Base-by-base conservation (phyloP, 2,113 vertebrate species). In the Xenotilapia caudafasciata region DNA sequence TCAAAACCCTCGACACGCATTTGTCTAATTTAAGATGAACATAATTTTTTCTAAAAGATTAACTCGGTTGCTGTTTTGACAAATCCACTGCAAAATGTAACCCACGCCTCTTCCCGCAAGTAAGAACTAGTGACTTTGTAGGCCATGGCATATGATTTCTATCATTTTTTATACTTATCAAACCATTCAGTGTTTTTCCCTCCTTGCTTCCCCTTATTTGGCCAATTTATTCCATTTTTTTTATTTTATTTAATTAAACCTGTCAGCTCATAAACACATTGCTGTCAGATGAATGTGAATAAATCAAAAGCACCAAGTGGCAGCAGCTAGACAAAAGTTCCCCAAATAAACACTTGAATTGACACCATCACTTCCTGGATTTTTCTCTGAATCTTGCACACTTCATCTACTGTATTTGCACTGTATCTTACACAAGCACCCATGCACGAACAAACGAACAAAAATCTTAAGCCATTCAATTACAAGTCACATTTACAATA, bases 381-480 rank as follows among this genome's bases (percentile, higher is more conserved):
- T 87, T 77, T 80, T 82, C 86, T 83, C 73, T 38, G 49, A 84
- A 75, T 77, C 47, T 85, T 23, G 21, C 55, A 31, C 60, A 45
- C 55, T 13, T 14, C 68, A 11, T 28, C 68, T 47, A 11, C 31
- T 3, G 31, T 11, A 62, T 17, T 42, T 73, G 65, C 40, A 75
- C 14, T 7, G 21, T 0, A 5, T 26, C 68, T 17, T 28, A 19
- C 42, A 49, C 42, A 19, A 11, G 23, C 23, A 75, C 23, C 14
- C 40, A 28, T 4, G 14, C 62, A 49, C 23, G 55, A 26, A 35
- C 82, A 51, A 35, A 55, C 42, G 19, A n/a, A 19, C 82, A 55
- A 28, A 77, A 58, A 26, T 58, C 42, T 54, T 28, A 82, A 85
- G 83, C 86, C 45, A 89, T 88, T 84, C 84, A 56, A 73, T 89